These are phyloP conservation scores for Muricea muricata DNA, from an alignment of 92 coral and sea anemone species.

Conservation along the genomic window DNA sequence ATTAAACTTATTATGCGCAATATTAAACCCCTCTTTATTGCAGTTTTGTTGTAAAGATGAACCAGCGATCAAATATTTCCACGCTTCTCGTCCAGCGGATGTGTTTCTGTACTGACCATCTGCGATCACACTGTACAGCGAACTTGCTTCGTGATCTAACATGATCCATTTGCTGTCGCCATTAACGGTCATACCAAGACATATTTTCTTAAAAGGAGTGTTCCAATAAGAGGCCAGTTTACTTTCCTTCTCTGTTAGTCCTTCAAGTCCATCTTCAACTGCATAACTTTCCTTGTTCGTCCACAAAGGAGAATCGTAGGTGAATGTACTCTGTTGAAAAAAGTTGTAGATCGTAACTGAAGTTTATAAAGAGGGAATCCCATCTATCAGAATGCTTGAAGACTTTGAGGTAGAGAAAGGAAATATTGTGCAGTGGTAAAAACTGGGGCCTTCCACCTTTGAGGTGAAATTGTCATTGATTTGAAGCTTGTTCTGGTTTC, in stretches of 20 bases:
- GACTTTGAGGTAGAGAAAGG: too few species aligned
- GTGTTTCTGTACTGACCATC: conserved; percentile 31
- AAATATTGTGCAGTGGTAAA: too few species aligned
- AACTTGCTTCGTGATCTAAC: conserved; percentile 55
- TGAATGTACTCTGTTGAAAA: conserved; percentile 36
- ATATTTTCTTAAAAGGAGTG: conserved; percentile 25
- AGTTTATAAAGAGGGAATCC: background rate
- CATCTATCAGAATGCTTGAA: too few species aligned
- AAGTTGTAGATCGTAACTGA: background rate
- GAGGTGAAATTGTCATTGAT: too few species aligned
- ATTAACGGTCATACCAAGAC: conserved; percentile 26
- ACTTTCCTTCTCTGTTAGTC: conserved; percentile 42
- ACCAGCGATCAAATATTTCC: conserved; percentile 40
- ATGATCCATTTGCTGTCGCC: conserved; percentile 45
- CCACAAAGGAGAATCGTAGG: conserved; percentile 36
- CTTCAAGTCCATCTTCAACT: conserved; percentile 55
- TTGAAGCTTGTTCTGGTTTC: too few species aligned
- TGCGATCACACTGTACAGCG: conserved; percentile 67
- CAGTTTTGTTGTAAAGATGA: conserved; percentile 12
- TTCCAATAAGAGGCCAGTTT: conserved; percentile 42
- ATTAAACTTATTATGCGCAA: too few species aligned
- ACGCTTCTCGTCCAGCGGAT: conserved; percentile 30
- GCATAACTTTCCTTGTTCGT: conserved; percentile 34
- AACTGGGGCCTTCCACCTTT: too few species aligned
- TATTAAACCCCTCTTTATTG: conserved; percentile 14